Conservation (phyloP, 2,113 vertebrate genomes). For the Ornithorhynchus anatinus region DNA sequence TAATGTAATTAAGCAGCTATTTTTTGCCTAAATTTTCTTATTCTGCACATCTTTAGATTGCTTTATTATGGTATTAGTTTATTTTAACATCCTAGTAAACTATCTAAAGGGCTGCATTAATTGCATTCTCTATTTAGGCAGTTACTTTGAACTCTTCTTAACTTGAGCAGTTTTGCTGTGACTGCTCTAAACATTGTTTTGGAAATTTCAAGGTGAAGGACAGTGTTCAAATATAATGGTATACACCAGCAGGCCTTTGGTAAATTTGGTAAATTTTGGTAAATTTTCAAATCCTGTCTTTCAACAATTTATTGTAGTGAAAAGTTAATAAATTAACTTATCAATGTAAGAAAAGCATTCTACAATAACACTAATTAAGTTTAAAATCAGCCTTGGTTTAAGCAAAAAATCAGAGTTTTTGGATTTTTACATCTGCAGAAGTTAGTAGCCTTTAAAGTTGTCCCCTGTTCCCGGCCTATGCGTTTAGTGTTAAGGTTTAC, state of each 20-base stretch:
- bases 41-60: neutral
- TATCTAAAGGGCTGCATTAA: neutral
- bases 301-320: too few relatives aligned
- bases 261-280: too few relatives aligned
- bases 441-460: too few relatives aligned
- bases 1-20: neutral
- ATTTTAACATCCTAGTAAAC: neutral
- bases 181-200: neutral
- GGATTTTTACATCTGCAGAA: too few relatives aligned
- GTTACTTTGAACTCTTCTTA: neutral
- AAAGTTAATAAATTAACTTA: too few relatives aligned
- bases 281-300: too few relatives aligned
- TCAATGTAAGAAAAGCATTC: too few relatives aligned
- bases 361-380: too few relatives aligned
- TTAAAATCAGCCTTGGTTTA: too few relatives aligned
- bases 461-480: too few relatives aligned
- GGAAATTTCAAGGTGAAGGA: accelerated
- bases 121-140: neutral
- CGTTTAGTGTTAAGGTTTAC: too few relatives aligned
- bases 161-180: neutral
- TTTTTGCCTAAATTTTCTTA: neutral
- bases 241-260: neutral
- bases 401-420: too few relatives aligned
- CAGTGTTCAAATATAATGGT: neutral
- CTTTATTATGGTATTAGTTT: neutral